Conservation (phyloP, 2,888 invertebrate genomes). For the Thymelicus lineola region DNA sequence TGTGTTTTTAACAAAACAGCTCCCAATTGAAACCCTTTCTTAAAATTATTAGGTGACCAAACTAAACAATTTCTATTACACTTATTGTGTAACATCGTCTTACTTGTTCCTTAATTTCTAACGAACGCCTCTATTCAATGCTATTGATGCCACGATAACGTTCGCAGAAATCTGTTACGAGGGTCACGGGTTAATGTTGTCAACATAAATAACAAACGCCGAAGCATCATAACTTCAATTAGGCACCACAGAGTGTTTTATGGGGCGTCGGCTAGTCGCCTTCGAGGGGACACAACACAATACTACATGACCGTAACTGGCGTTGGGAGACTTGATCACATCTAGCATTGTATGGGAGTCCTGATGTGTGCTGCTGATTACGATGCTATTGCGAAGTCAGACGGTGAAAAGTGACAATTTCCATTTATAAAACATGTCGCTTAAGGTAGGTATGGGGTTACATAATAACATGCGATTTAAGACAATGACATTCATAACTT, state of each 20-base stretch:
- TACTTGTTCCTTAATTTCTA: slow-evolving; percentile 6
- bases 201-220: slow-evolving; percentile 43
- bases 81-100: slow-evolving; percentile 9
- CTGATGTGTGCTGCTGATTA: slow-evolving; percentile 36
- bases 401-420: slow-evolving; percentile 37
- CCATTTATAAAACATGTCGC: slow-evolving; percentile 40
- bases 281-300: slow-evolving; percentile 29
- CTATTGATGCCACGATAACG: slow-evolving; percentile 33
- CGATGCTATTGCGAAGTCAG: slow-evolving; percentile 35
- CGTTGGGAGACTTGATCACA: slow-evolving; percentile 33
- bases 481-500: background rate
- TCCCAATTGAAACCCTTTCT: background rate
- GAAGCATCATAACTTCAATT: slow-evolving; percentile 53
- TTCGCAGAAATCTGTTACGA: slow-evolving; percentile 38
- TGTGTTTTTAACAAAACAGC: no score
- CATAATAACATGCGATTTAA: slow-evolving; percentile 11
- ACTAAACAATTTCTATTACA: slow-evolving; percentile 1
- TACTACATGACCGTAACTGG: slow-evolving; percentile 39
- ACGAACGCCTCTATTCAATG: slow-evolving; percentile 28
- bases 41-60: background rate
- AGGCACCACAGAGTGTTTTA: slow-evolving; percentile 48
- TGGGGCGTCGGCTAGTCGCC: slow-evolving; percentile 39
- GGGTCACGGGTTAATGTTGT: slow-evolving; percentile 37
- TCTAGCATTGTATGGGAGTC: slow-evolving; percentile 31
- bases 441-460: background rate